These are phyloP conservation scores for Colinus virginianus DNA, from an alignment of 2,113 vertebrate species.

Conservation along the genomic window DNA sequence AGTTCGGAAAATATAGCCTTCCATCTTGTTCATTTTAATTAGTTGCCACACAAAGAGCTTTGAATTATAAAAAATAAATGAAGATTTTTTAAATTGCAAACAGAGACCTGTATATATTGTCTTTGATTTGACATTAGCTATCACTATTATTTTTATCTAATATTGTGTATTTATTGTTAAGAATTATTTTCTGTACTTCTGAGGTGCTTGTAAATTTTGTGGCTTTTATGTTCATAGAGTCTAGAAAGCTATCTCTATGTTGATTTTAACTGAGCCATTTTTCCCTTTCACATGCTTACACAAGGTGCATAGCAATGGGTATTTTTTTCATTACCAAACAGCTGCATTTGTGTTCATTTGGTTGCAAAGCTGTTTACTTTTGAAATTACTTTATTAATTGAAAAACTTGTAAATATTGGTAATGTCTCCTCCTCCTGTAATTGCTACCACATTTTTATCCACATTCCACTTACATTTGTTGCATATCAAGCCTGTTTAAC, in stretches of 20 bases:
- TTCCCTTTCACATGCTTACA: background rate
- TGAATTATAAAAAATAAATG: constrained; percentile 62
- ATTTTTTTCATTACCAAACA: constrained; percentile 61
- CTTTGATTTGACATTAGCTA: constrained; percentile 34
- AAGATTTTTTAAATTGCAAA: constrained; percentile 56
- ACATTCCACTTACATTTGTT: constrained; percentile 18
- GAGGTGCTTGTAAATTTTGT: background rate
- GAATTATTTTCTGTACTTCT: background rate
- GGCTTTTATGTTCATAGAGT: background rate
- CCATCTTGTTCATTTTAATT: constrained; percentile 43
- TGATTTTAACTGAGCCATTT: constrained; percentile 10
- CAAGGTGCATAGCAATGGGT: constrained; percentile 11
- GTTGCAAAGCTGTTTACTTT: constrained; percentile 70
- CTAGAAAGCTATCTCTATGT: background rate
- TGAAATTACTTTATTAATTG: constrained; percentile 68
- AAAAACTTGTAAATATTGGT: constrained; percentile 68
- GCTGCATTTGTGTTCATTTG: constrained; percentile 56
- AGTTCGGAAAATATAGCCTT: background rate
- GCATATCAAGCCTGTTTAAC: constrained; percentile 37
- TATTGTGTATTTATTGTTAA: background rate
- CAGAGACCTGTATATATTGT: constrained; percentile 12
- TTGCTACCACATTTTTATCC: constrained; percentile 52
- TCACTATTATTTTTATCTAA: constrained; percentile 39
- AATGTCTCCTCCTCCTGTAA: constrained; percentile 56
- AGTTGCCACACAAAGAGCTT: constrained; percentile 46